Evolutionary conservation across 2,888 invertebrate species (phyloP), one percentile per base, ranked within the genome.

Genomic region (Allygus modestus): DNA sequence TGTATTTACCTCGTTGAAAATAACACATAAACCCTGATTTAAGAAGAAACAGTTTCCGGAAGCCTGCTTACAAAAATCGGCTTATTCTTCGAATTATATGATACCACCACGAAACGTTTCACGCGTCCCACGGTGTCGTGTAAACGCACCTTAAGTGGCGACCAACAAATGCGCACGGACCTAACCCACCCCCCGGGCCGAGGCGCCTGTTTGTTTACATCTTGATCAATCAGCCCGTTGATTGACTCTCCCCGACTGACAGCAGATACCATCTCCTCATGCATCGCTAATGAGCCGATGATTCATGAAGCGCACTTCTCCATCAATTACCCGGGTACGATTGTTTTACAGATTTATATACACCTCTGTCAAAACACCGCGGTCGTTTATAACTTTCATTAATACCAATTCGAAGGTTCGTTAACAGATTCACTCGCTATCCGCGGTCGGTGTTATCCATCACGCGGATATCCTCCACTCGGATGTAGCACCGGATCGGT

Each of bases 131-230:
- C n/a, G n/a, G n/a, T n/a, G n/a, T 26, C n/a, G 46, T 75, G 75
- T 75, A 43, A 75, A 75, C 41, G 23, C 75, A 43, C 75, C 71
- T 37, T 75, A 43, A 75, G 75, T 43, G 43, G 75, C 12, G 12
- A 75, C 20, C 20, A 75, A 33, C 46, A 46, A 11, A 46, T 12
- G 54, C 17, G 17, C 65, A 11, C 65, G 15, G 15, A 31, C 65
- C 28, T 2, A 28, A 23, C 73, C 33, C 31, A 31, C 69, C 15
- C 61, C 83, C 75, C 69, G 75, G 12, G 5, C 31, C 33, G 71
- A 54, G 83, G 83, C 83, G 83, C 83, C 83, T 75, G 54, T 58
- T 75, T 83, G 83, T 73, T 83, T 83, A 83, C 83, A 83, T 83
- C 83, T 83, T 83, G 83, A 83, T 83, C 83, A 75, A 71, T 71